phyloP scores from a whole-genome alignment of 2,797 vertebrate species.

The Huso huso region DNA sequence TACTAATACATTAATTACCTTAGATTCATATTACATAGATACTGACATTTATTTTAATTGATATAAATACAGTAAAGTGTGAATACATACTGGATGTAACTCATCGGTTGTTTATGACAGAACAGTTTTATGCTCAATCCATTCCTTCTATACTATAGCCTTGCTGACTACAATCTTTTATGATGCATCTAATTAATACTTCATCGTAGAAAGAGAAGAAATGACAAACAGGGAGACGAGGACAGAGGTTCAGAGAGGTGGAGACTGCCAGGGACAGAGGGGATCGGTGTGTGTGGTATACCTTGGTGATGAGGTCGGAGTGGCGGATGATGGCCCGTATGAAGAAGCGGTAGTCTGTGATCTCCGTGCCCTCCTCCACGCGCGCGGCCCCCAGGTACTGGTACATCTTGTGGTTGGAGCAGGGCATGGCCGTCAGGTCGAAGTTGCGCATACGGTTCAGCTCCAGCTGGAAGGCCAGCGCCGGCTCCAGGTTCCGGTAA shows the following conservation, averaged over 20 bases:
- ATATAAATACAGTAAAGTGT: too few species aligned
- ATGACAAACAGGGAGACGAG: background rate
- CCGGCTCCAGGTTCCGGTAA: conserved; percentile 89
- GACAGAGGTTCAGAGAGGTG: background rate
- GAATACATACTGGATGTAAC: too few species aligned
- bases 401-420: conserved; percentile 94
- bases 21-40: too few species aligned
- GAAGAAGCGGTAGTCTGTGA: conserved; percentile 89
- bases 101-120: too few species aligned
- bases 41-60: too few species aligned
- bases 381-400: conserved; percentile 84
- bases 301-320: conserved; percentile 92
- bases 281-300: conserved; percentile 18
- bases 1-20: too few species aligned
- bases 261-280: too few species aligned
- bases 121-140: too few species aligned
- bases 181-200: too few species aligned
- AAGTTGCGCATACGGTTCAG: conserved; percentile 94
- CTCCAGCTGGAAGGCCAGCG: conserved; percentile 94
- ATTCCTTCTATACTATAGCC: too few species aligned
- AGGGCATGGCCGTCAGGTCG: conserved; percentile 77
- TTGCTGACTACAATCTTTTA: too few species aligned
- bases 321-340: conserved; percentile 89
- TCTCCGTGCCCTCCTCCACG: conserved; percentile 72
- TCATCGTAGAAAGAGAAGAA: too few species aligned